Evolutionary conservation across 2,113 vertebrate species (phyloP).

Genomic region (Stictonetta naevosa): DNA sequence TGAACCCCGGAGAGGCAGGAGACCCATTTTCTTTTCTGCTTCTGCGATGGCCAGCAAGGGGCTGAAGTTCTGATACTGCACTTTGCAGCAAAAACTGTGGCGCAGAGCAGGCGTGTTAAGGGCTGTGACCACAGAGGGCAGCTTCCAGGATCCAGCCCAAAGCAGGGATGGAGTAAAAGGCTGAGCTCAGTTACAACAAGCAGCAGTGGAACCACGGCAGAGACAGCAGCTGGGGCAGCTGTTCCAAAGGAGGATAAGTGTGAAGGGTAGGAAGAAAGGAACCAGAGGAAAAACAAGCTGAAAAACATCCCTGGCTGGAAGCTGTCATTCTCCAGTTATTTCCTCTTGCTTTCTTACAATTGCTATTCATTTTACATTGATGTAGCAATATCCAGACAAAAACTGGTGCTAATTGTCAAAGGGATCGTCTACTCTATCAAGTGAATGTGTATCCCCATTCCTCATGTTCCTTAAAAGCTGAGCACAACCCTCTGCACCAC

Average conservation of each 20-base stretch:
- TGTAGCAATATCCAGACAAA: background rate
- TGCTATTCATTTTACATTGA: background rate
- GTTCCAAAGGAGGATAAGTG: background rate
- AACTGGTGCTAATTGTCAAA: background rate
- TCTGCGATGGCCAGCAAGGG: background rate
- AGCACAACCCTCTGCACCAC: background rate
- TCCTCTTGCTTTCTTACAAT: background rate
- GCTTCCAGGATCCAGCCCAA: background rate
- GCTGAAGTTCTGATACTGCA: background rate
- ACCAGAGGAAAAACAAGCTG: background rate
- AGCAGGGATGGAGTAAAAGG: background rate
- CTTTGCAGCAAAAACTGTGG: background rate
- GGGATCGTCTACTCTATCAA: fast-evolving
- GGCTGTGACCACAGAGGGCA: background rate
- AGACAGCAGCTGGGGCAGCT: background rate
- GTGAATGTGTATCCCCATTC: background rate
- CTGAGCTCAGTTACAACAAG: background rate
- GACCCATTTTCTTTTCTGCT: background rate
- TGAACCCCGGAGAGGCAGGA: background rate
- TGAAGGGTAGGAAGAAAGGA: background rate
- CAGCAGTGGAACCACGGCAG: background rate
- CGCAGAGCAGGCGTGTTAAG: background rate
- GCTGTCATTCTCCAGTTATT: background rate
- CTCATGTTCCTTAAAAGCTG: background rate
- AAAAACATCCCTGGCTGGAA: background rate